Evolutionary conservation across 92 coral and sea anemone genomes (phyloP).

Genomic region (Siderastrea siderea): DNA sequence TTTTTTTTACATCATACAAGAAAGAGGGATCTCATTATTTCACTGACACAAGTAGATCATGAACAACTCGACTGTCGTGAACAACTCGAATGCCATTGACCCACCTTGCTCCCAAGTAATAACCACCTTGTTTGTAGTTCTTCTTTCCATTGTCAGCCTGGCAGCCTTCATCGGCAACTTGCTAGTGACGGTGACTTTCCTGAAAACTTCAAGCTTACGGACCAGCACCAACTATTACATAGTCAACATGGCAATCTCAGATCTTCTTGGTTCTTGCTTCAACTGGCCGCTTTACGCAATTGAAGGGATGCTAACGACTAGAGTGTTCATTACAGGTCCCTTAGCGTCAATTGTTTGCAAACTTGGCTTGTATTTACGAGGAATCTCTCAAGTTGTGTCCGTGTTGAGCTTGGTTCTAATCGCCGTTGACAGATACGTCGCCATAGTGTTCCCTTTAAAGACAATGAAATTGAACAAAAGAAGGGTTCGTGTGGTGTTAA

Average conservation of each 20-base stretch:
- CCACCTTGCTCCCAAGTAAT: slow-evolving; percentile 3
- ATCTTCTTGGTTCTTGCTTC: slow-evolving; percentile 23
- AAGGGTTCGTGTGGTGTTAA: background rate
- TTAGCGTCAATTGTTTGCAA: slow-evolving; percentile 22
- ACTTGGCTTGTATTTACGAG: slow-evolving; percentile 36
- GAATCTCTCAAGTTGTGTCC: slow-evolving; percentile 43
- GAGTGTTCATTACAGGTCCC: slow-evolving; percentile 10
- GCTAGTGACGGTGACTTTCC: slow-evolving; percentile 5
- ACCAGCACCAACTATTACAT: slow-evolving; percentile 41
- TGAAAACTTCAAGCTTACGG: slow-evolving; percentile 6
- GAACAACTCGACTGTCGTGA: slow-evolving; percentile 28
- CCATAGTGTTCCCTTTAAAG: slow-evolving; percentile 47
- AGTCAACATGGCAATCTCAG: slow-evolving; percentile 41
- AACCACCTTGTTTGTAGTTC: slow-evolving; percentile 15
- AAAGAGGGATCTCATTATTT: no score
- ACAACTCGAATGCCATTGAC: background rate
- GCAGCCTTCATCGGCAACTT: slow-evolving; percentile 31
- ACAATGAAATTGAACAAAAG: background rate
- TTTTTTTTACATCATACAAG: no score
- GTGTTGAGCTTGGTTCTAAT: slow-evolving; percentile 37
- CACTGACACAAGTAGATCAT: background rate
- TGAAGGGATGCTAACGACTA: slow-evolving; percentile 31
- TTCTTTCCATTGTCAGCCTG: slow-evolving; percentile 3
- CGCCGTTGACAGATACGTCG: slow-evolving; percentile 42
- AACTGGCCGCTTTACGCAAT: slow-evolving; percentile 40